phyloP scores from a whole-genome alignment of 2,888 invertebrate genomes.

The Euclidia mi region DNA sequence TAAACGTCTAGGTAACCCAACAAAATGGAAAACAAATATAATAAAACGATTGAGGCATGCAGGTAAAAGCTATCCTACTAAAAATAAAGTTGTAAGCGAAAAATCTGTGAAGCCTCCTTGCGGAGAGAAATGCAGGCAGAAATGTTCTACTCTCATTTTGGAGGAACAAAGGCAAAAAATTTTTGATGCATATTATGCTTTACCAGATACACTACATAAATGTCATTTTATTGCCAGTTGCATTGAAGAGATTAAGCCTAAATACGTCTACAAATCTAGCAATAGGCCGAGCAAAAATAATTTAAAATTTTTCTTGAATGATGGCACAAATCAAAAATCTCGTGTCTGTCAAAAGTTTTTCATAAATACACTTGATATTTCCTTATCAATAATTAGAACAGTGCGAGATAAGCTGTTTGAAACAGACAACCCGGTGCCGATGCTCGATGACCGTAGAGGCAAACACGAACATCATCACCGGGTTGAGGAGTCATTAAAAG shows the following conservation, averaged over 20 bases:
- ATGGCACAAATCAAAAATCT: slow-evolving; percentile 8
- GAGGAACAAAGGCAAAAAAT: slow-evolving; percentile 13
- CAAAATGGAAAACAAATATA: slow-evolving; percentile 12
- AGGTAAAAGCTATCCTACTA: slow-evolving; percentile 13
- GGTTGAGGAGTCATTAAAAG: slow-evolving; percentile 10
- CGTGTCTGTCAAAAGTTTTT: slow-evolving; percentile 10
- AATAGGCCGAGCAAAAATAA: slow-evolving; percentile 9
- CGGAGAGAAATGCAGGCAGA: slow-evolving; percentile 14
- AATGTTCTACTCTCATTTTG: slow-evolving; percentile 15
- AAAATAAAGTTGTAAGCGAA: slow-evolving; percentile 14
- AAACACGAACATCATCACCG: slow-evolving; percentile 14
- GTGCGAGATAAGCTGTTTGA: slow-evolving; percentile 10
- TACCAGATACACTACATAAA: slow-evolving; percentile 13
- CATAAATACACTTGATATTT: slow-evolving; percentile 8
- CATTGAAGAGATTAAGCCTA: slow-evolving; percentile 12
- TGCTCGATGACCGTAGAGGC: slow-evolving; percentile 12
- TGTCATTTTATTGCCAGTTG: slow-evolving; percentile 9
- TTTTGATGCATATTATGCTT: slow-evolving; percentile 15
- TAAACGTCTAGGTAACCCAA: slow-evolving; percentile 14
- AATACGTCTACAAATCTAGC: slow-evolving; percentile 11
- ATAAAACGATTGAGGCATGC: slow-evolving; percentile 13
- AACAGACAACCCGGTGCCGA: slow-evolving; percentile 10
- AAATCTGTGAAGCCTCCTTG: slow-evolving; percentile 19
- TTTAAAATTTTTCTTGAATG: slow-evolving; percentile 10
- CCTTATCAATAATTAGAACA: slow-evolving; percentile 4